Evolutionary conservation across 2,797 vertebrate genomes (phyloP), one percentile per base, ranked within the genome.

Genomic region (Thripadectes ignobilis): DNA sequence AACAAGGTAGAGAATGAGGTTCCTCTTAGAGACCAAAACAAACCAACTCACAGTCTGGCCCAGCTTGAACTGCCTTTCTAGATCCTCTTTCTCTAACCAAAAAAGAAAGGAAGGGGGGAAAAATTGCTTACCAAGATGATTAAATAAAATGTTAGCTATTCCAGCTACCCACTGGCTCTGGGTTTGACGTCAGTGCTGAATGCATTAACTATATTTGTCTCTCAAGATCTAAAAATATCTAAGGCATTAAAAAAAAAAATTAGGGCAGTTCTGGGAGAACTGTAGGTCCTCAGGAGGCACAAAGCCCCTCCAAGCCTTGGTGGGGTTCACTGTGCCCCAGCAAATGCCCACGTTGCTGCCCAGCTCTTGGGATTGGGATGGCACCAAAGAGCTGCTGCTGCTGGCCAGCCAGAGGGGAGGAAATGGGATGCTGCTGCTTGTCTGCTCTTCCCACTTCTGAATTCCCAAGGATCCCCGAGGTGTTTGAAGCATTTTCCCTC

Each of bases 131-230:
- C 81, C 93, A 89, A 92, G 95, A 97, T 96, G 96, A 97, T 97
- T 96, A 97, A 97, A 97, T 97, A 95, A 97, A 96, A 94, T 34
- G 80, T 94, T 97, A 96, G 96, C 96, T 95, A 93, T 97, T 96
- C 97, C 96, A 96, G 96, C 97, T 97, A 97, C 96, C 96, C 96
- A 95, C 89, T 86, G 92, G 92, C 97, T 97, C 91, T 81, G 81
- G 81, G 58, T 95, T 97, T 97, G 97, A 97, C 96, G 97, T 97
- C 97, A 97, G 94, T 79, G 68, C 97, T 94, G 91, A 97, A 97
- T 95, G 95, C 95, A 97, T 97, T 97, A 97, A 96, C 97, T 97
- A 97, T 97, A 96, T 97, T 97, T 97, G 96, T 97, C 94, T 0
- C 93, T 89, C 91, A 55, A 85, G 88, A 58, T 65, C 97, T 96